Evolutionary conservation across 2,797 vertebrate genomes (phyloP), one percentile per base, ranked within the genome.

Genomic region (Ctenochaetus hawaiiensis): DNA sequence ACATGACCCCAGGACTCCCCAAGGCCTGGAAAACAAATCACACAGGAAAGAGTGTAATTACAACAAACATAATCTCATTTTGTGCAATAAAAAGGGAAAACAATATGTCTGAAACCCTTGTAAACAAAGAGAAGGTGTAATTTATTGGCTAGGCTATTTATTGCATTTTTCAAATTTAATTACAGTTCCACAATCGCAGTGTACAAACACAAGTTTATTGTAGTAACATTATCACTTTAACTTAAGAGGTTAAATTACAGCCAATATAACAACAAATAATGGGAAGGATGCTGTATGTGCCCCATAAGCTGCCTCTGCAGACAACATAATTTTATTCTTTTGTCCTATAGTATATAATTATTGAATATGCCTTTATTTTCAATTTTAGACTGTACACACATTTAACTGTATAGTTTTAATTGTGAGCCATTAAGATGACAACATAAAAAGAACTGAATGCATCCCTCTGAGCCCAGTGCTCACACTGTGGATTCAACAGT

Each of bases 1-100:
- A 96, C 81, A 37, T 97, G 97, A 77, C 97, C 97, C 97, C 97
- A 98, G 5, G 97, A 97, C 90, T 98, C 97, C 22, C 97, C 97
- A 10, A 98, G 94, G 86, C 97, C 97, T 98, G 91, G 65, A 79
- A 37, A 48, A 73, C 2, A 71, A 80, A 81, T 44, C 44, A 80
- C 39, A 76, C 5, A 73, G 41, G 26, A 26, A 26, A 13, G 6
- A 4, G 61, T 10, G 12, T 44, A 8, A 10, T 43, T 30, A n/a
- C 1, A 30, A 34, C 8, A 53, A 65, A 51, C 0, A 41, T 0
- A 0, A 44, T 56, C 18, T 52, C 3, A 60, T 22, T 17, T 22
- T 80, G 39, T 60, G 41, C 45, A 67, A 18, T 16, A 13, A 43
- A 23, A 59, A 12, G 0, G 11, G 4, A 8, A 37, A 39, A 45